Evolutionary conservation across 2,888 invertebrate species (phyloP), one percentile per base, ranked within the genome.

Genomic region (Trichogramma evanescens): DNA sequence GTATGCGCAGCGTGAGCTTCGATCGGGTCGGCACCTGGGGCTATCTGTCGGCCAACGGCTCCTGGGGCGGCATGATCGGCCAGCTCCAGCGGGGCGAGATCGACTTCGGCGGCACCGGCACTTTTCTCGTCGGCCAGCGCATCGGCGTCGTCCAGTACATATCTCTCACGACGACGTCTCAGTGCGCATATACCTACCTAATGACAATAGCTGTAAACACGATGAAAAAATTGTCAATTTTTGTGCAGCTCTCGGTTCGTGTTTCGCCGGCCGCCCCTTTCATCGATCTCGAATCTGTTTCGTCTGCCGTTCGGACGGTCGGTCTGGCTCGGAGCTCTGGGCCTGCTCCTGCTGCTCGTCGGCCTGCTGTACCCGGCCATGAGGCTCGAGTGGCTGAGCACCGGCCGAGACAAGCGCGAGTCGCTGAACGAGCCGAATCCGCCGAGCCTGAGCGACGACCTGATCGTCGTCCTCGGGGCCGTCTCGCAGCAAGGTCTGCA

Each of bases 271-370:
- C 89, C 89, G 2, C 85, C 88, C 69, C 72, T 89, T 5, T 86
- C 89, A 0, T 87, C 86, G 64, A 85, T 89, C 48, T 85, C 84
- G 66, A 89, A 89, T 70, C 83, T 89, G 50, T 89, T 86, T 70
- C 74, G 84, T 2, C 75, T 89, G 40, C 88, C 89, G 0, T 89
- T 89, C 70, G 81, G 83, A 60, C 78, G 73, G 42, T 76, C 80
- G 1, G 87, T 89, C n/a, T 89, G 89, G 89, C 76, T 83, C 54
- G 81, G 83, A 41, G 58, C 55, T 2, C 42, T 38, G 9, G 60
- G 40, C 6, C 66, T 80, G 5, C 79, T 75, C 0, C 70, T 86
- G 42, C 69, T 84, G 4, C 63, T 81, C 9, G 56, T 84, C 39
- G 53, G 81, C 2, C 77, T 83, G 51, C 71, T 84, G 8, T 82